Evolutionary conservation across 2,888 invertebrate species (phyloP), one percentile per base, ranked within the genome.

Genomic region (Polymixis lichenea): DNA sequence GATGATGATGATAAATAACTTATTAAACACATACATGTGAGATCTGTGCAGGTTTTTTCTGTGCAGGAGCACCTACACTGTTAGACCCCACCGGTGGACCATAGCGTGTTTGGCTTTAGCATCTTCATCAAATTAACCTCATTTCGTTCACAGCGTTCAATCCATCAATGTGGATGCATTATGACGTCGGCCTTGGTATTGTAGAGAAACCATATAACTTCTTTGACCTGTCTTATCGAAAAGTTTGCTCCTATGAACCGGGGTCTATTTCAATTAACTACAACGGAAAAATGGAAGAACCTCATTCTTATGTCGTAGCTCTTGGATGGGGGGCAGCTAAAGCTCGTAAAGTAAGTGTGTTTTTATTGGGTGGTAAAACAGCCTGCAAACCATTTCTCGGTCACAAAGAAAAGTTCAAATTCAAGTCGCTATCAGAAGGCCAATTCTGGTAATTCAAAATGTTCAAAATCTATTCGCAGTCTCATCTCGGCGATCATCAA

Each of bases 121-220:
- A 25, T 38, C 55, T 68, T 28, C 22, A 46, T 43, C 7, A 32
- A 70, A 68, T 61, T 53, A 56, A 64, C 60, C 7, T 28, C 15
- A 56, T 73, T 79, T 67, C 13, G 17, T 71, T 53, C 19, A 46
- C 81, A 80, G 80, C 38, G 2, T 80, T 19, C 46, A 74, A 65
- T n/a, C 55, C 55, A 51, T 43, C 64, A 38, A 38, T 55, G 0
- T 82, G 85, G 83, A 75, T 80, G 55, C 61, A 74, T 46, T 78
- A 56, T 51, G 80, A 85, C 32, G 43, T 85, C n/a, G 85, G 85
- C 15, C 0, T 85, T 46, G 85, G 74, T 0, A 68, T 85, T 0
- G 83, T 85, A 8, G 85, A 85, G 19, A 78, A 71, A n/a, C 83
- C 77, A 9, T 85, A 85, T 25, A 51, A 78, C 25, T 85, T 83